Evolutionary conservation across 35 echinoderm and acorn worm genomes (phyloP).

Genomic region (Acanthaster planci): DNA sequence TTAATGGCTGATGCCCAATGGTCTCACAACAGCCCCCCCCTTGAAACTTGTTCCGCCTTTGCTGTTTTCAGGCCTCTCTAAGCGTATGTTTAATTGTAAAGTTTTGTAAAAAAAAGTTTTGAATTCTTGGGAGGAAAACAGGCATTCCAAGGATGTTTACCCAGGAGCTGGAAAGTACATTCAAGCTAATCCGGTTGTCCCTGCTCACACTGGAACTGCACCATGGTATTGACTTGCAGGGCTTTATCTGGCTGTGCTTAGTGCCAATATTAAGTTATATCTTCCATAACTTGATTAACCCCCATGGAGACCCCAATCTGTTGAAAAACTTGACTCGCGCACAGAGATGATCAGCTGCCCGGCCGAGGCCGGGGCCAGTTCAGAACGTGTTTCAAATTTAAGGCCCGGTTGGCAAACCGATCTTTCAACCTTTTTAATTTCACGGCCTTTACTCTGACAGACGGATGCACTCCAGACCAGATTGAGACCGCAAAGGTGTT

Average conservation of each 20-base stretch:
- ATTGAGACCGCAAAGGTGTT: too few species aligned
- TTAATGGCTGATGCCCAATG: too few species aligned
- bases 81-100: not conserved
- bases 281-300: conserved; percentile 25
- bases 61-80: not conserved
- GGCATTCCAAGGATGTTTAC: too few species aligned
- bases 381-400: conserved; percentile 28
- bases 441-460: not conserved
- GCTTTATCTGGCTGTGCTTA: conserved; percentile 10
- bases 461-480: not conserved
- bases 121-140: not conserved
- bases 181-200: not conserved
- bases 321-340: not conserved
- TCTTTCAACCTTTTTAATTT: conserved; percentile 30
- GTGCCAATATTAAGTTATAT: conserved; percentile 1
- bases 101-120: not conserved
- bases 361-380: not conserved
- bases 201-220: not conserved
- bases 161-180: not conserved
- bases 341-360: not conserved
- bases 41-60: too few species aligned
- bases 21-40: too few species aligned
- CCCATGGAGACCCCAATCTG: not conserved
- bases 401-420: not conserved
- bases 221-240: not conserved